Evolutionary conservation across 2,113 vertebrate genomes (phyloP).

Genomic region (Marmota flaviventris): DNA sequence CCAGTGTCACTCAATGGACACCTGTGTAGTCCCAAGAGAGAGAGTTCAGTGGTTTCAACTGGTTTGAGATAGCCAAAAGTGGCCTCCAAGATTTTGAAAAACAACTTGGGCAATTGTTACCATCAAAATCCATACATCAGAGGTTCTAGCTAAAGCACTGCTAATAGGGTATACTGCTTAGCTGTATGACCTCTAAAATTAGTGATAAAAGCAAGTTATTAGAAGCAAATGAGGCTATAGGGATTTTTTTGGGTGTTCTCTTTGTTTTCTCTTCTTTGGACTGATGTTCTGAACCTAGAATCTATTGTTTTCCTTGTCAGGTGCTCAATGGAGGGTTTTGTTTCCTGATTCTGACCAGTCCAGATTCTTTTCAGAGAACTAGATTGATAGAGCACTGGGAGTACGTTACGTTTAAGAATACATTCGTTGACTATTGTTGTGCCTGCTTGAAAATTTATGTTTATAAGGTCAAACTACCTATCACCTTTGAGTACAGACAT

Average conservation of each 20-base stretch:
- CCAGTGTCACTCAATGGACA: background rate
- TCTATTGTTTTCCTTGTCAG: background rate
- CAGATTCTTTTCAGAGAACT: background rate
- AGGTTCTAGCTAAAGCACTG: background rate
- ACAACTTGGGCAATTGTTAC: background rate
- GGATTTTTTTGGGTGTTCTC: too few relatives aligned
- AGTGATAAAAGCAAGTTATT: background rate
- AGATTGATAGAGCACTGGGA: background rate
- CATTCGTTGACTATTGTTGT: background rate
- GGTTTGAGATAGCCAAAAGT: background rate
- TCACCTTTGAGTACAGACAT: background rate
- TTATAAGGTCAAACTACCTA: background rate
- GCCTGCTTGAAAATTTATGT: background rate
- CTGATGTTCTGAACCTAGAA: background rate
- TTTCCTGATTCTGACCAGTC: background rate
- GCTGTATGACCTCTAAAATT: background rate
- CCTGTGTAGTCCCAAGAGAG: background rate
- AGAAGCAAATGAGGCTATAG: background rate
- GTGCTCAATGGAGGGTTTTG: background rate
- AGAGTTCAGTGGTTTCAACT: background rate
- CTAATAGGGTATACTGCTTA: background rate
- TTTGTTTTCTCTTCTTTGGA: background rate
- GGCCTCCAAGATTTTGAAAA: background rate
- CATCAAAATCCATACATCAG: background rate
- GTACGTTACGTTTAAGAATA: background rate